Evolutionary conservation across 2,888 invertebrate species (phyloP).

Genomic region (Macrophya alboannulata): DNA sequence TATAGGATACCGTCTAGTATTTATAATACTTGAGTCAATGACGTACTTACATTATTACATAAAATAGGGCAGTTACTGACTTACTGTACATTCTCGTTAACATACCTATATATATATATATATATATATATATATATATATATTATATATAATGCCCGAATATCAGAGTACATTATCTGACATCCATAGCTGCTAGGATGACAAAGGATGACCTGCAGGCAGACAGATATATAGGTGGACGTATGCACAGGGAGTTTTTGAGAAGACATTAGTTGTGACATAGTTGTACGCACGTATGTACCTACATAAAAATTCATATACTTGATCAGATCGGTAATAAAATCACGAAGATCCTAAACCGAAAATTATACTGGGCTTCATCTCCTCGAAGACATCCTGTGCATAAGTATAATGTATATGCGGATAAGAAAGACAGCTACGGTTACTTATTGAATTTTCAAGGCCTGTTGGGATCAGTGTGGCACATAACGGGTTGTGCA

Average conservation of each 20-base stretch:
- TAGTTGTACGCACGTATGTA: neutral
- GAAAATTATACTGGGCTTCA: neutral
- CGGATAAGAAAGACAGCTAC: neutral
- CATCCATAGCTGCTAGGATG: slow-evolving; percentile 13
- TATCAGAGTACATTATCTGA: slow-evolving; percentile 41
- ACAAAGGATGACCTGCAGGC: slow-evolving; percentile 23
- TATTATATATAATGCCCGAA: slow-evolving; percentile 48
- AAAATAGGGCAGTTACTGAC: slow-evolving; percentile 35
- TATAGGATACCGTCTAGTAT: slow-evolving; percentile 3
- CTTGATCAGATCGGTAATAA: no score
- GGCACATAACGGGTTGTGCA: neutral
- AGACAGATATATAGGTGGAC: neutral
- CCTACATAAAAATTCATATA: neutral
- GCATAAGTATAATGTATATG: neutral
- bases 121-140: no score
- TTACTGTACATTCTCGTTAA: neutral
- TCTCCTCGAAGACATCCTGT: neutral
- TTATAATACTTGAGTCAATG: slow-evolving; percentile 24
- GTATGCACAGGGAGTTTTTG: neutral
- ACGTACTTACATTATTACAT: slow-evolving; percentile 32
- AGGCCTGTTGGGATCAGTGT: neutral
- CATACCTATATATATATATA: no score
- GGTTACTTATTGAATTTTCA: neutral
- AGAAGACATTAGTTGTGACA: neutral
- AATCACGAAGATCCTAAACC: no score